These are phyloP conservation scores for Lasioglossum figueresi DNA, from an alignment of 2,888 invertebrate genomes.

Conservation along the genomic window DNA sequence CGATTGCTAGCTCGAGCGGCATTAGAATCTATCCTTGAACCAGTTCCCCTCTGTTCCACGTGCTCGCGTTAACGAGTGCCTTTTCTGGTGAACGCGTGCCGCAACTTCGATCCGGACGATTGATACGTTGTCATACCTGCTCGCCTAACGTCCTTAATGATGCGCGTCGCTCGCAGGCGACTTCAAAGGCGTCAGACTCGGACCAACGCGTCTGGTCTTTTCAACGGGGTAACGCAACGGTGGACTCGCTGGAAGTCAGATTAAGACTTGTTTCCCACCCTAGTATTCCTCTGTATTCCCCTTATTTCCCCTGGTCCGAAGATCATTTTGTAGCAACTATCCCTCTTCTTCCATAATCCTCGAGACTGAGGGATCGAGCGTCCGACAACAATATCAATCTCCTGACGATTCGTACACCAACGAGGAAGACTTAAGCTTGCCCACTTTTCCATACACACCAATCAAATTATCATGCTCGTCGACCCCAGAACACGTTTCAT, in stretches of 20 bases:
- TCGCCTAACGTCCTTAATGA: slow-evolving; percentile 4
- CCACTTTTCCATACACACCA: neutral
- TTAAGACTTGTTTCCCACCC: no score
- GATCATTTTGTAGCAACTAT: neutral
- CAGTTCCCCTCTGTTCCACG: slow-evolving; percentile 39
- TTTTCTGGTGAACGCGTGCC: slow-evolving; percentile 3
- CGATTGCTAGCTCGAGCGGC: slow-evolving; percentile 39
- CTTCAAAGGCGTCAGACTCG: slow-evolving; percentile 19
- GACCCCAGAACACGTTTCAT: neutral
- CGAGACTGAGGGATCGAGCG: neutral
- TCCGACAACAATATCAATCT: neutral
- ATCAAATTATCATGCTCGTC: neutral
- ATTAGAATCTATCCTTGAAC: slow-evolving; percentile 57
- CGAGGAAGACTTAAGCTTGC: neutral
- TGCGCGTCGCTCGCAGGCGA: neutral
- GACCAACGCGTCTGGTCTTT: neutral
- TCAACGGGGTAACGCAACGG: neutral
- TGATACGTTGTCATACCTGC: slow-evolving; percentile 17
- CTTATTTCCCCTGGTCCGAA: no score
- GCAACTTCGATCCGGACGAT: slow-evolving; percentile 20
- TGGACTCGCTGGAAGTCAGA: neutral
- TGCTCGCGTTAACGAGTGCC: slow-evolving; percentile 33
- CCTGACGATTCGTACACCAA: neutral
- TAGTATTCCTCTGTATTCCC: no score
- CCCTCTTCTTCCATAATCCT: neutral